phyloP scores from a whole-genome alignment of 2,113 vertebrate species.

The Toxotes jaculatrix region DNA sequence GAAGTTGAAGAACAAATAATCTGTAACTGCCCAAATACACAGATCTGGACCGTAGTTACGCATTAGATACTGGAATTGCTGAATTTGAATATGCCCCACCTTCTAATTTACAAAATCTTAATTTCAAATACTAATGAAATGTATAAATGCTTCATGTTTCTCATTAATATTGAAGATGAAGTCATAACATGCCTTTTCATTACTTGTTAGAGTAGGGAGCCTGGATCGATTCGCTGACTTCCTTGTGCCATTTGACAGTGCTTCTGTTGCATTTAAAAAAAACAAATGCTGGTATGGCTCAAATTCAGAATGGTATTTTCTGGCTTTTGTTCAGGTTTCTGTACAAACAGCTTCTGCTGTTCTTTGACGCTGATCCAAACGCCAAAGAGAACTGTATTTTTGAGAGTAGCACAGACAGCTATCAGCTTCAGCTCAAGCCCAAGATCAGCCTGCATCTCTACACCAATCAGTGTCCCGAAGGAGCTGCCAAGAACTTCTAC shows the following conservation, averaged over 20 bases:
- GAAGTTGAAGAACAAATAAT: neutral
- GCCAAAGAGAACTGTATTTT: conserved; percentile 84
- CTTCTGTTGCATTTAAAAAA: conserved; percentile 12
- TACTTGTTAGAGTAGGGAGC: neutral
- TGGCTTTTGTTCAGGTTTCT: conserved; percentile 84
- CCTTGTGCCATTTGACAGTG: neutral
- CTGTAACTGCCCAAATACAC: neutral
- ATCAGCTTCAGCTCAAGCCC: conserved; percentile 86
- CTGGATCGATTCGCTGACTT: neutral
- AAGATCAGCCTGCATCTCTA: conserved; percentile 89
- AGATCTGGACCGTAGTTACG: neutral
- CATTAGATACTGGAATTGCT: neutral
- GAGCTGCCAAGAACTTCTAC: conserved; percentile 74
- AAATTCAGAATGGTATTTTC: conserved; percentile 13
- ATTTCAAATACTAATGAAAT: neutral
- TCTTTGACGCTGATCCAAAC: conserved; percentile 77
- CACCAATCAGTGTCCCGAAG: conserved; percentile 84
- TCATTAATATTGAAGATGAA: conserved; percentile 10
- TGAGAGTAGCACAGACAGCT: conserved; percentile 69
- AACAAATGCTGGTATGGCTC: conserved; percentile 2
- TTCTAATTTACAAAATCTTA: neutral
- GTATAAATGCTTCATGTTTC: neutral
- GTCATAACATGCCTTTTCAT: neutral
- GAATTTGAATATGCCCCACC: neutral
- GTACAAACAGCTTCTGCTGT: conserved; percentile 90